phyloP scores from a whole-genome alignment of 2,797 vertebrate genomes.

The Danionella dracula region DNA sequence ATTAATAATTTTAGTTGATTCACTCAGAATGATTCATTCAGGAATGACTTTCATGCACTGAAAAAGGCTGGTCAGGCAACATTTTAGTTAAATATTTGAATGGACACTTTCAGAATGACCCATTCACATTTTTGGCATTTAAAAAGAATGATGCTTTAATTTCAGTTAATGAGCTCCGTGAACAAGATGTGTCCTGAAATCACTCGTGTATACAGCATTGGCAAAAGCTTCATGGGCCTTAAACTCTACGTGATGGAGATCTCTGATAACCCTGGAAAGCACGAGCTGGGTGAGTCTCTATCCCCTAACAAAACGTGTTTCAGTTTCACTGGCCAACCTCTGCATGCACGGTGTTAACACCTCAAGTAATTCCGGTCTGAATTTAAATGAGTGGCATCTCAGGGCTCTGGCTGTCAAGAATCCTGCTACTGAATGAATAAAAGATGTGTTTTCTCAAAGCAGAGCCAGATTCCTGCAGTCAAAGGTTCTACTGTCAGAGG shows the following conservation, averaged over 20 bases:
- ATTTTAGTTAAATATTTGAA: too few relatives aligned
- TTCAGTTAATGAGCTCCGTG: conserved; percentile 71
- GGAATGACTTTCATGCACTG: too few relatives aligned
- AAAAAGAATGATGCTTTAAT: not conserved
- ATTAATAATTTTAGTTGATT: too few relatives aligned
- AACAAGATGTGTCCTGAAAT: conserved; percentile 81
- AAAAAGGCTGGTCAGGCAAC: too few relatives aligned
- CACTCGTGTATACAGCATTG: conserved; percentile 88
- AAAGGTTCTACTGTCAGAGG: conserved; percentile 32
- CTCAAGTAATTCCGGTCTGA: conserved; percentile 3
- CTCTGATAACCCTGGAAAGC: conserved; percentile 83
- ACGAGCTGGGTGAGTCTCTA: conserved; percentile 78
- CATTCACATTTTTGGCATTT: too few relatives aligned
- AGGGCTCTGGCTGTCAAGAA: not conserved
- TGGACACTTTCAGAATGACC: too few relatives aligned
- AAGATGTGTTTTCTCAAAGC: conserved; percentile 10
- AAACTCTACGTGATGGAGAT: conserved; percentile 92
- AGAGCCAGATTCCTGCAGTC: not conserved
- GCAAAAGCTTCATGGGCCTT: conserved; percentile 80
- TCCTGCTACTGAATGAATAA: not conserved
- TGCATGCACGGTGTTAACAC: not conserved
- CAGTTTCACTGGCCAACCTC: too few relatives aligned
- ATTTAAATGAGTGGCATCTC: conserved; percentile 3
- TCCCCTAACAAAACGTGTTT: not conserved
- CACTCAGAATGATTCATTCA: too few relatives aligned